These are phyloP conservation scores for Phaedon cochleariae DNA, from an alignment of 2,888 invertebrate genomes.

Conservation along the genomic window DNA sequence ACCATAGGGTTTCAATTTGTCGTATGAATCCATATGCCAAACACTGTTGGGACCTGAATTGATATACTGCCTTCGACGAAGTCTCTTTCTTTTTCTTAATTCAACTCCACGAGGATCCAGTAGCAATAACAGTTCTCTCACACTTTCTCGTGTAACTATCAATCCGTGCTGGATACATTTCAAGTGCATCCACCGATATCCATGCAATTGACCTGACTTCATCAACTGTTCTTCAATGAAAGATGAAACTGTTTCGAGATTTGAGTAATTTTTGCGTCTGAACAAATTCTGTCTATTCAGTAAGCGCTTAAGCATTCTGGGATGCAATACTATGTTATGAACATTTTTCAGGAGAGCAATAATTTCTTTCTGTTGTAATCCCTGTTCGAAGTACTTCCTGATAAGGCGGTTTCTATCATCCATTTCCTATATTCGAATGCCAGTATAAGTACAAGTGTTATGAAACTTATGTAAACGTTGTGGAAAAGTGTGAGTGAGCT, in stretches of 20 bases:
- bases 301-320: not conserved
- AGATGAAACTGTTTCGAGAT: not conserved
- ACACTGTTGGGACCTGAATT: conserved; percentile 30
- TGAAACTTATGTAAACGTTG: too few species aligned
- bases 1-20: conserved; percentile 35
- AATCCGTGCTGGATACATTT: too few species aligned
- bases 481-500: too few species aligned
- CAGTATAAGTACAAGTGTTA: too few species aligned
- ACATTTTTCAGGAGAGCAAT: not conserved
- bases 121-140: conserved; percentile 4
- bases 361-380: conserved; percentile 1
- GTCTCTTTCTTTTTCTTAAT: conserved; percentile 9
- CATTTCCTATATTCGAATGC: too few species aligned
- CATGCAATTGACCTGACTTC: conserved; percentile 16
- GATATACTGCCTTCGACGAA: conserved; percentile 21
- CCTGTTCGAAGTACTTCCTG: not conserved
- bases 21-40: conserved; percentile 35
- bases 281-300: conserved; percentile 3
- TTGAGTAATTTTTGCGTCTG: not conserved
- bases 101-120: conserved; percentile 24
- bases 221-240: conserved; percentile 12
- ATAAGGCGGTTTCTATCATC: not conserved
- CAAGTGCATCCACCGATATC: too few species aligned
- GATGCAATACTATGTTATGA: not conserved
- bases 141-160: conserved; percentile 16